Conservation (phyloP, 2,797 vertebrate genomes). For the Oryzias dopingdopingensis region DNA sequence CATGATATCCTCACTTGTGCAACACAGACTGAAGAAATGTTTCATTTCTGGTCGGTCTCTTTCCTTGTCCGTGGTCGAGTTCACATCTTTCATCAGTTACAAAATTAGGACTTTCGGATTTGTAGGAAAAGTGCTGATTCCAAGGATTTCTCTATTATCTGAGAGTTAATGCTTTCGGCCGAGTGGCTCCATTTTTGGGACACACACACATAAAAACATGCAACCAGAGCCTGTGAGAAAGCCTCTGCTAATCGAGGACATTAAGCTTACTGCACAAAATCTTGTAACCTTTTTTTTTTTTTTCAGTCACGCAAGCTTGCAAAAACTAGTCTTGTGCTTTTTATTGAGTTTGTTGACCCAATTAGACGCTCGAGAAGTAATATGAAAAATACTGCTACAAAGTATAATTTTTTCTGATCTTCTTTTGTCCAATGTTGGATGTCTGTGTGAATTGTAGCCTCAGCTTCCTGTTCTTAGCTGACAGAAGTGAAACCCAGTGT, state of each 20-base stretch:
- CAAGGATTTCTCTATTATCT: slow-evolving; percentile 17
- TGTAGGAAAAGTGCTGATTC: slow-evolving; percentile 26
- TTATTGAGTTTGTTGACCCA: neutral
- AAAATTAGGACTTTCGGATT: slow-evolving; percentile 43
- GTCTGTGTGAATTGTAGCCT: no score
- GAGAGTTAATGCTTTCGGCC: slow-evolving; percentile 15
- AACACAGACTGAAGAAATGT: no score
- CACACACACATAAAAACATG: neutral
- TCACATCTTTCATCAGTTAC: slow-evolving; percentile 13
- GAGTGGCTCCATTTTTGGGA: neutral
- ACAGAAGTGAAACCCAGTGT: no score
- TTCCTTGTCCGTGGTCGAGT: neutral
- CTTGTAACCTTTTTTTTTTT: neutral
- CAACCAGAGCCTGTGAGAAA: neutral
- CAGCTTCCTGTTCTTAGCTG: no score
- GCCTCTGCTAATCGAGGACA: neutral
- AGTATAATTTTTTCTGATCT: no score
- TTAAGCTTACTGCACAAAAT: no score
- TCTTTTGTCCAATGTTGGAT: no score
- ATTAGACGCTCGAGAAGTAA: slow-evolving; percentile 11
- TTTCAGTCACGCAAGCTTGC: neutral
- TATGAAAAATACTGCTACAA: neutral
- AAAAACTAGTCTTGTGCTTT: neutral
- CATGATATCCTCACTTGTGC: no score
- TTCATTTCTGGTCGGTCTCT: no score